Evolutionary conservation across 2,888 invertebrate genomes (phyloP).

Genomic region (Agriopis marginaria): DNA sequence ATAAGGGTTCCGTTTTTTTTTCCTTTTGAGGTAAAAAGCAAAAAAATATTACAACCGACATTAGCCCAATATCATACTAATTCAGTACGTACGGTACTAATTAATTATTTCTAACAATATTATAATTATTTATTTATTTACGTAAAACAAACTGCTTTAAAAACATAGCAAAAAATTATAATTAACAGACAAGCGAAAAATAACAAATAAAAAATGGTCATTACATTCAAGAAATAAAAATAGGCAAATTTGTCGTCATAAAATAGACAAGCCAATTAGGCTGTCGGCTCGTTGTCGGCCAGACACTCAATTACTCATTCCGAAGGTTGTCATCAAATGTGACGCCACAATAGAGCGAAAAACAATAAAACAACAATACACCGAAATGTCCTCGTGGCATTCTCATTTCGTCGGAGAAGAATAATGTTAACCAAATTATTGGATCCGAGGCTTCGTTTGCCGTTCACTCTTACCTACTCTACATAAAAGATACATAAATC

Average conservation of each 20-base stretch:
- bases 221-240: neutral
- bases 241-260: neutral
- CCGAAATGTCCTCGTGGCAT: constrained; percentile 33
- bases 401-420: constrained; percentile 19
- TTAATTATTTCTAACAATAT: too few species aligned
- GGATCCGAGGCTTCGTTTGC: constrained; percentile 4
- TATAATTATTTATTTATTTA: too few species aligned
- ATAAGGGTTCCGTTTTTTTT: too few species aligned
- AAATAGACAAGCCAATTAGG: constrained; percentile 19
- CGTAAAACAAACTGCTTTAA: too few species aligned
- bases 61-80: too few species aligned
- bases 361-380: constrained; percentile 36
- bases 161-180: too few species aligned
- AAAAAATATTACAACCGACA: too few species aligned
- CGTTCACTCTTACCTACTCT: constrained; percentile 1
- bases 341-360: constrained; percentile 25
- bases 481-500: neutral
- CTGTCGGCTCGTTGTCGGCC: constrained; percentile 3
- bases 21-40: too few species aligned
- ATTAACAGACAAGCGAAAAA: too few species aligned
- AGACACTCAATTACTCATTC: constrained; percentile 29
- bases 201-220: too few species aligned
- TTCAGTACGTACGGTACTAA: too few species aligned
- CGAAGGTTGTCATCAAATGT: constrained; percentile 21
- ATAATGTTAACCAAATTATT: constrained; percentile 24